Percentiles rank a stretch among this genome's conserved stretches.
These are phyloP conservation scores for Mionectes olivaceus DNA, from an alignment of 2,797 vertebrate genomes.

Conservation along the genomic window DNA sequence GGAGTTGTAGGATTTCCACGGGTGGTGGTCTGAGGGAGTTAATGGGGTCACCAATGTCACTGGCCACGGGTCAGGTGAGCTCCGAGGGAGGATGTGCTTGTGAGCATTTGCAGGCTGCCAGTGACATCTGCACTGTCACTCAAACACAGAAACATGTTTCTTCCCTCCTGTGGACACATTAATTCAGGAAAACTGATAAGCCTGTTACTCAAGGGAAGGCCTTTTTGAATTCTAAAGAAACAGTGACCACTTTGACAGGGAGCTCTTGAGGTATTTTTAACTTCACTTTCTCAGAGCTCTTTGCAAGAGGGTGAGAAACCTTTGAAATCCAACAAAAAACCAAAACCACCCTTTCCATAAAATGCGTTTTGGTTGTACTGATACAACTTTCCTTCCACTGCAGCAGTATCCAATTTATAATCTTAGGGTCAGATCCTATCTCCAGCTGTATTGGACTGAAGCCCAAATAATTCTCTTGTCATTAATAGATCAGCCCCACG, in stretches of 20 bases:
- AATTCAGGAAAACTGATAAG: slow-evolving; percentile 74
- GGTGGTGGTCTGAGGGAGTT: background rate
- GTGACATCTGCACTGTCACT: slow-evolving; percentile 70
- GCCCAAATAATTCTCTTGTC: background rate
- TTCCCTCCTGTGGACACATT: slow-evolving; percentile 70
- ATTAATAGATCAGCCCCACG: background rate
- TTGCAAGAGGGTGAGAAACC: background rate
- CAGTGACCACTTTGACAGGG: slow-evolving; percentile 40
- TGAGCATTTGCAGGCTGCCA: slow-evolving; percentile 30
- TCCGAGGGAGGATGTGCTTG: background rate
- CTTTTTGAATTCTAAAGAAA: slow-evolving; percentile 67
- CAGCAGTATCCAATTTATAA: background rate
- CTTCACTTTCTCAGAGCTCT: background rate
- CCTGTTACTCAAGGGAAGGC: slow-evolving; percentile 56
- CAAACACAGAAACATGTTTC: slow-evolving; percentile 50
- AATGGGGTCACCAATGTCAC: background rate
- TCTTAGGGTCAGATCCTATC: background rate
- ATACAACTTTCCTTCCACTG: background rate
- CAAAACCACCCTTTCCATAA: background rate
- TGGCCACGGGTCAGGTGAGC: slow-evolving; percentile 14
- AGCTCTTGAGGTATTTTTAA: slow-evolving; percentile 45
- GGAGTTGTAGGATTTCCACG: background rate
- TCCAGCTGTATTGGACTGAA: background rate
- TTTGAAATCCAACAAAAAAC: background rate
- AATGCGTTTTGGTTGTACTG: background rate